A percentile compares a stretch with the other conserved stretches of the same genome.
These are phyloP conservation scores for Drosophila pegasa DNA, from an alignment of 2,888 invertebrate genomes.

Conservation along the genomic window DNA sequence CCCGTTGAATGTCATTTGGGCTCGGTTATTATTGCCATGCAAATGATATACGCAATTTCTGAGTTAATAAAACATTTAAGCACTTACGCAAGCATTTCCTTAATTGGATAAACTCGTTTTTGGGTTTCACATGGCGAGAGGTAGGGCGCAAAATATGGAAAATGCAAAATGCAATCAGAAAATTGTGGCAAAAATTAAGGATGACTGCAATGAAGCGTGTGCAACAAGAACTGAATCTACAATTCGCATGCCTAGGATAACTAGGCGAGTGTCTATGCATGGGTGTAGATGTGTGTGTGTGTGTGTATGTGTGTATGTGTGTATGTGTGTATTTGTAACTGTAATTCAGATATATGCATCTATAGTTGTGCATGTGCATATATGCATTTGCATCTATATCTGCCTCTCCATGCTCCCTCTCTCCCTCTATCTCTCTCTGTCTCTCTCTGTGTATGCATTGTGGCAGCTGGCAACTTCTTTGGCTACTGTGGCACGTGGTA, in stretches of 20 bases:
- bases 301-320: not conserved
- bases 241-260: constrained; percentile 14
- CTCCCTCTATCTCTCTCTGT: not conserved
- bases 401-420: not conserved
- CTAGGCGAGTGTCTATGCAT: not conserved
- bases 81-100: constrained; percentile 10
- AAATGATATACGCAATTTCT: not conserved
- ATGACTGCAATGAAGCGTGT: constrained; percentile 21
- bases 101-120: constrained; percentile 27
- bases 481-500: constrained; percentile 32
- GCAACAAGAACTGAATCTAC: constrained; percentile 11
- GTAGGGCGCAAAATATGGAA: constrained; percentile 38
- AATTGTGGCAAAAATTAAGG: constrained; percentile 16
- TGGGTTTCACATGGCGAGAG: not conserved
- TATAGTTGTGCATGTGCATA: not conserved
- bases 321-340: not conserved
- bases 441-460: constrained; percentile 1
- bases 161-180: constrained; percentile 58
- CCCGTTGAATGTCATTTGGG: not conserved
- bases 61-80: constrained; percentile 19
- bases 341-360: constrained; percentile 1
- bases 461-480: constrained; percentile 27
- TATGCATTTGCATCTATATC: not conserved
- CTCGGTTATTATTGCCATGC: not conserved
- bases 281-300: not conserved